A percentile compares a stretch with the other conserved stretches of the same genome.
Conservation (phyloP, 37 sponge, comb jelly and placozoan genomes). For the Tethya wilhelma region DNA sequence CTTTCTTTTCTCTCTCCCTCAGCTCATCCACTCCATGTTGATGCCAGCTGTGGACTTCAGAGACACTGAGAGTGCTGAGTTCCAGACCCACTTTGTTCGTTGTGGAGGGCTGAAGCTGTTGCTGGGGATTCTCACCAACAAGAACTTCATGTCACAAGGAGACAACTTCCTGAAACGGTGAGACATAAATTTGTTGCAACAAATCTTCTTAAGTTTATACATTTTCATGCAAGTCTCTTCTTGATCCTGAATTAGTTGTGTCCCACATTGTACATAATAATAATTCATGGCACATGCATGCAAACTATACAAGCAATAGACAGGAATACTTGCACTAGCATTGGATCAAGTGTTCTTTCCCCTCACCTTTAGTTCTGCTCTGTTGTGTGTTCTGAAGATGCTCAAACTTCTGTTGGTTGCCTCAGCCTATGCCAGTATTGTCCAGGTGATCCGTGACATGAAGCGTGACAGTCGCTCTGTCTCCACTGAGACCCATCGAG, state of each 20-base stretch:
- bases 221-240: neutral
- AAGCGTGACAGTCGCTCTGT: slow-evolving; percentile 17
- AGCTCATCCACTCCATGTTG: slow-evolving; percentile 68
- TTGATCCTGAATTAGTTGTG: neutral
- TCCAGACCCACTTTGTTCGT: slow-evolving; percentile 74
- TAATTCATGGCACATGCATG: too few relatives aligned
- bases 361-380: slow-evolving; percentile 49
- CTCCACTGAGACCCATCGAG: slow-evolving; percentile 29
- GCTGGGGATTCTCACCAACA: slow-evolving; percentile 43
- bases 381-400: slow-evolving; percentile 33
- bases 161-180: slow-evolving; percentile 55
- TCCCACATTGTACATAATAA: too few relatives aligned
- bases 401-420: slow-evolving; percentile 57
- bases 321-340: neutral
- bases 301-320: neutral
- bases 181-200: neutral
- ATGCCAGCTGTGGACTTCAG: slow-evolving; percentile 76
- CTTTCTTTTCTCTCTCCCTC: neutral
- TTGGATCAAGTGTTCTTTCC: neutral
- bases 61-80: slow-evolving; percentile 63
- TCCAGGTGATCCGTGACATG: slow-evolving; percentile 48
- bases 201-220: neutral
- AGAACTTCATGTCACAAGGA: slow-evolving; percentile 40
- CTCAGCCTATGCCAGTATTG: slow-evolving; percentile 59
- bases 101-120: slow-evolving; percentile 68